Base-by-base conservation (phyloP, 2,888 invertebrate genomes). In the Lasius fuliginosus region DNA sequence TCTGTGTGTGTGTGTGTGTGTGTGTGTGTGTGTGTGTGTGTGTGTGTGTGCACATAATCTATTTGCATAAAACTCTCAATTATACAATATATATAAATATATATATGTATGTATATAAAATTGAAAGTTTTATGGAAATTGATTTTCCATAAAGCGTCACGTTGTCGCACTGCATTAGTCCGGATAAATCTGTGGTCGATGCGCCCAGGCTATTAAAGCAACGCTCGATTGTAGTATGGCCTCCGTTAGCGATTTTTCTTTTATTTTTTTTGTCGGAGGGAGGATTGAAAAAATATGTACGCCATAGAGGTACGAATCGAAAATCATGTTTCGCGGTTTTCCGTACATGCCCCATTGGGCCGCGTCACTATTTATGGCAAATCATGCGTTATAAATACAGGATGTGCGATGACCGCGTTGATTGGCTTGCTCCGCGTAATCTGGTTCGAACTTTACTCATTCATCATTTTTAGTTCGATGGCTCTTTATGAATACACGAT, bases 111-210 rank as follows among this genome's bases (percentile, higher is more conserved):
- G 23, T 12, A 42, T 46, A 53, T 30, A 74, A 73, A 81, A 89
- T 86, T 81, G 76, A 90, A 67, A 75, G 60, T 88, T 90, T 89
- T 88, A 85, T 64, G 75, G 81, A 85, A 86, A 87, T 86, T 88
- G 87, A 90, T 86, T 83, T 88, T 83, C 83, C 85, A 86, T 88
- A 83, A 89, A 90, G 58, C 85, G 53, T 53, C 27, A 64, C 85
- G 60, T 85, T 82, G 74, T 79, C 77, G 33, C 71, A 64, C 49
- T 87, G 67, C 87, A 79, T 89, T 86, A 84, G 73, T 64, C 9
- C 40, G 79, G 46, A 81, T 69, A 69, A 83, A 88, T 82, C 75
- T 68, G 68, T 58, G 73, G 60, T 56, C 49, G 27, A 9, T 67
- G 23, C 23, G 30, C 23, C 40, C 56, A 36, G 18, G 56, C 56